Conservation (phyloP, 2,113 vertebrate species). For the Poeciliopsis retropinna region DNA sequence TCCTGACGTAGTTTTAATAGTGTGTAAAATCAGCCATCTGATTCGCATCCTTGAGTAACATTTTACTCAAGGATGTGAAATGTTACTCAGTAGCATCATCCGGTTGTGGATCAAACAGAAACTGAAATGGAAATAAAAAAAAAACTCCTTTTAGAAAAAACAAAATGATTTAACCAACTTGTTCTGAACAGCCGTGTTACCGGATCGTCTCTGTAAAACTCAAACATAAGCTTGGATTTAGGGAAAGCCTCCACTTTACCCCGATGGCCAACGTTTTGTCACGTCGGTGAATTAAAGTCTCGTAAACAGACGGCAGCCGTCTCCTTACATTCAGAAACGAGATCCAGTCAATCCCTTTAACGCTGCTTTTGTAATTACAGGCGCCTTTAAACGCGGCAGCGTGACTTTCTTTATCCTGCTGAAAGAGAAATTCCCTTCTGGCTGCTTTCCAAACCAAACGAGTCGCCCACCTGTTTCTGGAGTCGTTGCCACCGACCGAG, state of each 20-base stretch:
- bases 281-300: neutral
- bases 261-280: neutral
- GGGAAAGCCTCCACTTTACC: neutral
- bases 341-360: neutral
- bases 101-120: too few species aligned
- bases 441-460: slow-evolving; percentile 6
- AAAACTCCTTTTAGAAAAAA: too few species aligned
- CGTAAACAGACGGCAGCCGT: neutral
- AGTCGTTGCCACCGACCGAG: neutral
- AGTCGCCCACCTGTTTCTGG: neutral
- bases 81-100: too few species aligned
- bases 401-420: neutral
- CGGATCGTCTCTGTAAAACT: neutral
- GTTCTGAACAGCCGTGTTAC: neutral
- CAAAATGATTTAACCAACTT: too few species aligned
- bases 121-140: too few species aligned
- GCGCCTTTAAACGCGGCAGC: neutral
- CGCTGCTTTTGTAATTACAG: neutral
- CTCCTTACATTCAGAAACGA: neutral
- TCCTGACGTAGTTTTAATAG: too few species aligned
- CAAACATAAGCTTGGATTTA: neutral
- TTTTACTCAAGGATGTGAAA: too few species aligned
- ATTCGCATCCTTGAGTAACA: too few species aligned
- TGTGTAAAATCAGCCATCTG: too few species aligned
- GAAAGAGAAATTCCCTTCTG: neutral